Conservation (phyloP, 1,140 invertebrate species). For the Sitophilus oryzae region DNA sequence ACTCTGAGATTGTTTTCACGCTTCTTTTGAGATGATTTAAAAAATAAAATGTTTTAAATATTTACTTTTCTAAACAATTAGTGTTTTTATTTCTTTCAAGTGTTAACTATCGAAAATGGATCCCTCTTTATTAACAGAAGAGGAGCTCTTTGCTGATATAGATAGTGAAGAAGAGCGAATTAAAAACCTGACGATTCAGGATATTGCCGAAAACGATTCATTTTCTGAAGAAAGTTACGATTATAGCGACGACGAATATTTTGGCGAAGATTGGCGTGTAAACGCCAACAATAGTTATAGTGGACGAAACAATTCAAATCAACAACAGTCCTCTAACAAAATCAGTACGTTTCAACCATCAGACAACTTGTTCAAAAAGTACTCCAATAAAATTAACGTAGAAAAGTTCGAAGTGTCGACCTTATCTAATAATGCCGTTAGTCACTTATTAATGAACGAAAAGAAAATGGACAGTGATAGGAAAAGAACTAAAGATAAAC, state of each 20-base stretch:
- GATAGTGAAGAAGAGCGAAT: slow-evolving; percentile 2
- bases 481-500: slow-evolving; percentile 81
- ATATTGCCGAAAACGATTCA: not conserved
- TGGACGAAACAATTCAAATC: slow-evolving; percentile 33
- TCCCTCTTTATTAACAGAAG: slow-evolving; percentile 2
- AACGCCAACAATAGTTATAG: slow-evolving; percentile 39
- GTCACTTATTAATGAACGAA: slow-evolving; percentile 60
- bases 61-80: no score
- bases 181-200: no score
- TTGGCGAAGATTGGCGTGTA: slow-evolving; percentile 30
- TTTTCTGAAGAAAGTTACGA: slow-evolving; percentile 20
- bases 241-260: slow-evolving; percentile 31
- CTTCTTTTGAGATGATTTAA: no score
- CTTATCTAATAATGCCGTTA: slow-evolving; percentile 57
- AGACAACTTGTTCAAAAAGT: slow-evolving; percentile 76
- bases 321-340: slow-evolving; percentile 57
- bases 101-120: slow-evolving; percentile 2
- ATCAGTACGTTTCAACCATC: slow-evolving; percentile 68
- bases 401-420: slow-evolving; percentile 70
- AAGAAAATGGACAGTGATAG: slow-evolving; percentile 62
- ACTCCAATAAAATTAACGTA: slow-evolving; percentile 76
- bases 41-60: no score
- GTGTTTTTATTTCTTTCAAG: not conserved
- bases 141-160: slow-evolving; percentile 14
- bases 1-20: no score